Base-by-base conservation (phyloP, 2,113 vertebrate species). In the Trematocara marginatum region DNA sequence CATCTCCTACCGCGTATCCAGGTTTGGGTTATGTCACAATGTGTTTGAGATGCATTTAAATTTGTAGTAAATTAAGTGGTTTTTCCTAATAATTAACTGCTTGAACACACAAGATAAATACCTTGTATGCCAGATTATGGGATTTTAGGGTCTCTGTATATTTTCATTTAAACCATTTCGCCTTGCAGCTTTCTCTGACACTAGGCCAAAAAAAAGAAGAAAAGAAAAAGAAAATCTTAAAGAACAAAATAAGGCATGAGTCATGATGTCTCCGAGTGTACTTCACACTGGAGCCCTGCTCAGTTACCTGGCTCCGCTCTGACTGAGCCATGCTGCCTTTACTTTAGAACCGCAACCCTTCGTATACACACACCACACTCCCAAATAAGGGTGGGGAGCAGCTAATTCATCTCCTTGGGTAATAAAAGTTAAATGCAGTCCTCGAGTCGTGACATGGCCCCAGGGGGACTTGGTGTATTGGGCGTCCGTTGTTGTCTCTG, bases 371-470 rank as follows among this genome's bases (percentile, higher is more conserved):
- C 88, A 83, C 90, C 38, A 3, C 40, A 81, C 52, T 80, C 42
- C 90, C 92, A 87, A 90, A 89, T 79, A 84, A 88, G 87, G 90
- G 84, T 10, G 82, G 84, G 85, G 93, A 93, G 90, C 90, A 74
- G 89, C 89, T 88, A 84, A 81, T 85, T 85, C 71, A 81, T 89
- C 89, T 94, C 86, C 26, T 64, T 12, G 64, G 89, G 92, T 90
- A 92, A 92, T 95, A 95, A 95, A 94, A 94, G 82, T 85, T 94
- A 94, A 95, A 91, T 87, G 83, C 89, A 88, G 88, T 56, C 91
- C 15, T 2, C 59, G 89, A 88, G 88, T 84, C n/a, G 38, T 92
- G 89, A 92, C 88, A 49, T 92, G 87, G 84, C 93, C 90, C 80
- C 82, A 18, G 91, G 92, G 88, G 81, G 31, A 78, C 81, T 81